These are phyloP conservation scores for Ctena decussata DNA, from an alignment of 2,888 invertebrate genomes.

Conservation along the genomic window DNA sequence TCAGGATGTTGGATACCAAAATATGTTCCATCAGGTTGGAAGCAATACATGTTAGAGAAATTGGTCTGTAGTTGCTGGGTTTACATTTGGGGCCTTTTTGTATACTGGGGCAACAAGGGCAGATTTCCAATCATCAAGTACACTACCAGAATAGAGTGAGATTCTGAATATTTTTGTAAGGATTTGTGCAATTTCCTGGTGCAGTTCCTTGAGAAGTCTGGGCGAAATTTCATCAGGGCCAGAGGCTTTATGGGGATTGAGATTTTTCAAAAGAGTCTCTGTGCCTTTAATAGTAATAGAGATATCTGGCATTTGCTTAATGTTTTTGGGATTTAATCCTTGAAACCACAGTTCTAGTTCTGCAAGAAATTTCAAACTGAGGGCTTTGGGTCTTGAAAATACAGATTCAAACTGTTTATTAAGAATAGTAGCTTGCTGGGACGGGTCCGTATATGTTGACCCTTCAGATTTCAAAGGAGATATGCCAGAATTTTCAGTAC, in stretches of 20 bases:
- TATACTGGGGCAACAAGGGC: background rate
- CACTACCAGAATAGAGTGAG: background rate
- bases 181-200: background rate
- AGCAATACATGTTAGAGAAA: background rate
- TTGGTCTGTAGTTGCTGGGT: constrained; percentile 15
- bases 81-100: constrained; percentile 35
- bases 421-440: background rate
- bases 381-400: background rate
- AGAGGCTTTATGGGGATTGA: constrained; percentile 35
- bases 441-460: constrained; percentile 8
- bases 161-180: background rate
- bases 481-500: background rate
- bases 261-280: background rate
- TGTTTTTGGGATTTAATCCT: background rate
- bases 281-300: background rate
- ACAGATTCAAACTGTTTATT: background rate
- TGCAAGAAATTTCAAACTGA: background rate
- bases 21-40: constrained; percentile 36
- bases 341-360: background rate
- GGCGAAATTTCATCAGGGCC: constrained; percentile 29
- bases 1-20: constrained; percentile 35
- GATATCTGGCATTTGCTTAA: background rate
- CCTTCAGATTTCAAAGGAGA: background rate
- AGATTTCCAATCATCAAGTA: background rate
- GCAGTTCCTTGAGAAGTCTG: constrained; percentile 1